Conservation (phyloP, 1,140 invertebrate species). For the Ceratosolen fusciceps region DNA sequence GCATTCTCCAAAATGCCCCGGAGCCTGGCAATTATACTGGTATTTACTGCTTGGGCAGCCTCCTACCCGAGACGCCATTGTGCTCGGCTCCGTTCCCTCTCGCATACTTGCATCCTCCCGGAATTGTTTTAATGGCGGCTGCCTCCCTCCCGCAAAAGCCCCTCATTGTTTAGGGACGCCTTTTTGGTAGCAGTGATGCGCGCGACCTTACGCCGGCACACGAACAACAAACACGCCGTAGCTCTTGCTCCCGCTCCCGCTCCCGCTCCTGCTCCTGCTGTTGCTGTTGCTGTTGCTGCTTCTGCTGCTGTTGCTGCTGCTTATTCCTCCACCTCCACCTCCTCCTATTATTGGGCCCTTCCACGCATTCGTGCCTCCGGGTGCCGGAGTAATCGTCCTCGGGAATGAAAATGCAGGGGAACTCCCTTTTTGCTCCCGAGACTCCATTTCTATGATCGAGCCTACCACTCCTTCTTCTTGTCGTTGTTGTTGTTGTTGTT, state of each 20-base stretch:
- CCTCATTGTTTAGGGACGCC: slow-evolving; percentile 65
- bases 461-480: too few relatives aligned
- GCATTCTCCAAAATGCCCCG: slow-evolving; percentile 33
- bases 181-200: slow-evolving; percentile 53
- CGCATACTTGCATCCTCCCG: slow-evolving; percentile 58
- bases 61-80: slow-evolving; percentile 57
- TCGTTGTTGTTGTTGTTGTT: too few relatives aligned
- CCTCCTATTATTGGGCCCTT: too few relatives aligned
- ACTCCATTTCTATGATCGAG: too few relatives aligned
- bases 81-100: slow-evolving; percentile 47
- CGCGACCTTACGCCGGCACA: slow-evolving; percentile 4
- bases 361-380: too few relatives aligned
- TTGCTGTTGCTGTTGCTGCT: neutral
- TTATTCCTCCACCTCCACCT: too few relatives aligned
- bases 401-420: too few relatives aligned
- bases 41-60: slow-evolving; percentile 60
- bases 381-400: too few relatives aligned
- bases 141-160: slow-evolving; percentile 53
- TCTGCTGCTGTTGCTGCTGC: neutral
- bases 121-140: slow-evolving; percentile 60
- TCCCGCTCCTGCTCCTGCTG: neutral
- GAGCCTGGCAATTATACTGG: slow-evolving; percentile 60
- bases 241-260: neutral
- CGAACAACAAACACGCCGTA: neutral
- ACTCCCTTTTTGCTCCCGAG: too few relatives aligned